phyloP scores from a whole-genome alignment of 2,888 invertebrate species.

The Cyclophora albipunctata region DNA sequence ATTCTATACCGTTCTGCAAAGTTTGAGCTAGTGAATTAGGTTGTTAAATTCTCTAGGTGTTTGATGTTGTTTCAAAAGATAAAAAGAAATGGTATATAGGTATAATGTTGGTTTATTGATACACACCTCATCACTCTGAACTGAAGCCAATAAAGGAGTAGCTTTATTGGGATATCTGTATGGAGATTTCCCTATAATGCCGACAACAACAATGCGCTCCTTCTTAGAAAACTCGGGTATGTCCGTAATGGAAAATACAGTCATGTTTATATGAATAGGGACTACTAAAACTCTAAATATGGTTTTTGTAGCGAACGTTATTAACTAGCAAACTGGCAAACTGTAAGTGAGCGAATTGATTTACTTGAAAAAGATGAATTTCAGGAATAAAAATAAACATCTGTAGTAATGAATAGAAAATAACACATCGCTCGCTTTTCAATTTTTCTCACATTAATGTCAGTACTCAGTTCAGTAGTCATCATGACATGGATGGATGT shows the following conservation, averaged over 20 bases:
- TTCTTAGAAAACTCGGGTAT: conserved; percentile 65
- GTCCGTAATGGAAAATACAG: conserved; percentile 49
- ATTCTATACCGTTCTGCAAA: conserved; percentile 71
- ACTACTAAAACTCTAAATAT: too few species aligned
- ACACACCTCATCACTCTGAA: conserved; percentile 56
- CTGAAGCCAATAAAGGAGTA: conserved; percentile 71
- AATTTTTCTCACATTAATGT: too few species aligned
- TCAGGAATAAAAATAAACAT: too few species aligned
- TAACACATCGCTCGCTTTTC: too few species aligned
- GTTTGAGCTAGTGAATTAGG: neutral
- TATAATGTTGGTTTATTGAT: neutral
- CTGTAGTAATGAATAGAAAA: too few species aligned
- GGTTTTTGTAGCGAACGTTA: too few species aligned
- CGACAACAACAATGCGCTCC: conserved; percentile 80
- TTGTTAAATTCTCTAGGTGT: neutral
- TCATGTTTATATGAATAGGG: conserved; percentile 37
- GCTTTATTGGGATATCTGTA: conserved; percentile 80
- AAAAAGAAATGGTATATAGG: neutral
- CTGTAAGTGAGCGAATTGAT: too few species aligned
- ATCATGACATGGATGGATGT: too few species aligned
- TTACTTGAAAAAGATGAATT: too few species aligned
- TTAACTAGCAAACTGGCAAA: too few species aligned
- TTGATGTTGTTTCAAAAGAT: neutral
- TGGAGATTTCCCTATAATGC: conserved; percentile 82
- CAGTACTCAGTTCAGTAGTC: too few species aligned